Percentiles rank a stretch among this genome's conserved stretches.
phyloP scores from a whole-genome alignment of 2,113 vertebrate species.

The Rhinichthys klamathensis region DNA sequence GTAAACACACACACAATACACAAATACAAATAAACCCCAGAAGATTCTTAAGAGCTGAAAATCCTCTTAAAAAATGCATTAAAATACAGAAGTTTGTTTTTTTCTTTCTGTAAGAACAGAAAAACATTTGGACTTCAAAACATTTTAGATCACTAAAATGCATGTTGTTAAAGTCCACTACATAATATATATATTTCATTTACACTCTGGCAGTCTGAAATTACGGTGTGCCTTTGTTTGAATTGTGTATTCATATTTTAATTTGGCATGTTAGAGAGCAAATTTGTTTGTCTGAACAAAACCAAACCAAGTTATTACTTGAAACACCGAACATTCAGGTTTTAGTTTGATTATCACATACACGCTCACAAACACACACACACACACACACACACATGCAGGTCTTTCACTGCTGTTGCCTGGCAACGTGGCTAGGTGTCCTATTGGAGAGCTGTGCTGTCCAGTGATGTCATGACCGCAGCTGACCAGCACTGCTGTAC shows the following conservation, averaged over 20 bases:
- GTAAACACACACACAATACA: slow-evolving; percentile 23
- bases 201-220: neutral
- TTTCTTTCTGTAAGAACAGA: neutral
- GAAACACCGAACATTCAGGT: slow-evolving; percentile 25
- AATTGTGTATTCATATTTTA: neutral
- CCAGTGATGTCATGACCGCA: slow-evolving; percentile 75
- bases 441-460: slow-evolving; percentile 73
- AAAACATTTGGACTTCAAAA: neutral
- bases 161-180: neutral
- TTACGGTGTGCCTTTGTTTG: neutral
- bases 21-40: slow-evolving; percentile 13
- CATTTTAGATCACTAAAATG: neutral
- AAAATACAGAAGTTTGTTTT: neutral
- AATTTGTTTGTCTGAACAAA: slow-evolving; percentile 57
- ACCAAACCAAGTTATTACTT: slow-evolving; percentile 43
- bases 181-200: neutral
- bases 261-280: neutral
- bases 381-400: slow-evolving; percentile 59
- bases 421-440: slow-evolving; percentile 79
- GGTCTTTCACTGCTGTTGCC: slow-evolving; percentile 80
- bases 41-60: neutral
- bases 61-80: neutral
- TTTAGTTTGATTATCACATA: slow-evolving; percentile 47
- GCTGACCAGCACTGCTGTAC: slow-evolving; percentile 72
- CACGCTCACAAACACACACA: slow-evolving; percentile 33